phyloP scores from a whole-genome alignment of 1,140 invertebrate genomes.

The Diploscapter pachys region DNA sequence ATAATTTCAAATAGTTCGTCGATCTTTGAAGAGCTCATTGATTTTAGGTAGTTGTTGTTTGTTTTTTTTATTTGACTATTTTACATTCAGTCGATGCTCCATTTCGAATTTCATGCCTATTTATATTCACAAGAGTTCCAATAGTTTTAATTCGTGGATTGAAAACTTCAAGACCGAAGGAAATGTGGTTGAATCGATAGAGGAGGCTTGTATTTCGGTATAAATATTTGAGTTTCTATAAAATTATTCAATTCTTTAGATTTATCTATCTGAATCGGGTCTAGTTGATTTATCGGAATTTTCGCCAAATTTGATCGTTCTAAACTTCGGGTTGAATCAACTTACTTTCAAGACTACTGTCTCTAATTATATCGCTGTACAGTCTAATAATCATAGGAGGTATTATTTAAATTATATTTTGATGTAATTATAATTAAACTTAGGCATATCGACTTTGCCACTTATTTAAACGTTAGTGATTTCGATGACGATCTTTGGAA shows the following conservation, averaged over 20 bases:
- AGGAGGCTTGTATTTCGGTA: slow-evolving; percentile 48
- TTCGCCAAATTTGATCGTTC: background rate
- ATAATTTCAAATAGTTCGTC: slow-evolving; percentile 12
- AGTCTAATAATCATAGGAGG: slow-evolving; percentile 74
- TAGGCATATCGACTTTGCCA: slow-evolving; percentile 39
- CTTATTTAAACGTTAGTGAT: slow-evolving; percentile 78
- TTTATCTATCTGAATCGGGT: background rate
- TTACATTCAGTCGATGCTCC: slow-evolving; percentile 44
- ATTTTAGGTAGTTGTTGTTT: slow-evolving; percentile 11
- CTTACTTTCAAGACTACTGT: no score
- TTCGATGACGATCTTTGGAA: slow-evolving; percentile 81
- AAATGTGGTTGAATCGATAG: slow-evolving; percentile 11
- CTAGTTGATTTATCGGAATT: background rate
- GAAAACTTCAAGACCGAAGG: slow-evolving; percentile 31
- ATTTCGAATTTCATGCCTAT: slow-evolving; percentile 44
- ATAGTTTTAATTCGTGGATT: slow-evolving; percentile 17
- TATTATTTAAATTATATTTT: slow-evolving; percentile 68
- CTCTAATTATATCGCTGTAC: no score
- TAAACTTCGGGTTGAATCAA: background rate
- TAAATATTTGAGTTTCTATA: background rate
- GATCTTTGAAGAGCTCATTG: slow-evolving; percentile 25
- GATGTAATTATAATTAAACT: background rate
- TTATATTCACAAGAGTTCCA: slow-evolving; percentile 35
- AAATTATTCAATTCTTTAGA: slow-evolving; percentile 70
- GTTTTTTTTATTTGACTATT: background rate